Conservation (phyloP, 2,888 invertebrate species). For the Anarsia innoxiella region DNA sequence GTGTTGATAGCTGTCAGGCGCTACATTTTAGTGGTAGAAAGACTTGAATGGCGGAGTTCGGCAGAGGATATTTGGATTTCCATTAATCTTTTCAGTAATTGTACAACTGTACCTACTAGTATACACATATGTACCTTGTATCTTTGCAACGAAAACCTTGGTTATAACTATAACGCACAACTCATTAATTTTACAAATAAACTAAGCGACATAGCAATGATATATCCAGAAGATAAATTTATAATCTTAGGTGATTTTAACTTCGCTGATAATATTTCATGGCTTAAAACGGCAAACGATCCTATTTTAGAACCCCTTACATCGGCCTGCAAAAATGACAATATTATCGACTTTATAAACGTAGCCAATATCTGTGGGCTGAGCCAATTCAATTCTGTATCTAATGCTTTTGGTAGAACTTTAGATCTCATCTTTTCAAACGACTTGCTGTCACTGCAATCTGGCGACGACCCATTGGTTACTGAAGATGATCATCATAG, state of each 20-base stretch:
- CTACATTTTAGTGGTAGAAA: background rate
- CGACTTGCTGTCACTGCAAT: background rate
- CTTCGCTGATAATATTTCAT: background rate
- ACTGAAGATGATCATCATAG: slow-evolving; percentile 1
- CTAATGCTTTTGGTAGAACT: background rate
- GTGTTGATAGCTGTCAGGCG: background rate
- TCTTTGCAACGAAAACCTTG: background rate
- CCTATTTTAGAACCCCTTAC: background rate
- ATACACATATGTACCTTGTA: background rate
- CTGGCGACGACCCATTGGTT: background rate
- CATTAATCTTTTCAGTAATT: no score
- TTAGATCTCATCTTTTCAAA: background rate
- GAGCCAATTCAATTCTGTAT: background rate
- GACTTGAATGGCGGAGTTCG: background rate
- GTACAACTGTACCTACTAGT: background rate
- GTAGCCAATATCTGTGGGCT: no score
- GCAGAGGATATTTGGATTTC: background rate
- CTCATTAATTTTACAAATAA: background rate
- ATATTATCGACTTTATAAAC: background rate
- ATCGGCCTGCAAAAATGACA: background rate
- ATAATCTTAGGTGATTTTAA: background rate
- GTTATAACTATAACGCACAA: background rate
- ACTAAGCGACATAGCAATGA: background rate
- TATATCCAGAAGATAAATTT: background rate
- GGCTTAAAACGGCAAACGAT: background rate